Base-by-base conservation (phyloP, 2,888 invertebrate genomes). In the Drosophila gaucha region DNA sequence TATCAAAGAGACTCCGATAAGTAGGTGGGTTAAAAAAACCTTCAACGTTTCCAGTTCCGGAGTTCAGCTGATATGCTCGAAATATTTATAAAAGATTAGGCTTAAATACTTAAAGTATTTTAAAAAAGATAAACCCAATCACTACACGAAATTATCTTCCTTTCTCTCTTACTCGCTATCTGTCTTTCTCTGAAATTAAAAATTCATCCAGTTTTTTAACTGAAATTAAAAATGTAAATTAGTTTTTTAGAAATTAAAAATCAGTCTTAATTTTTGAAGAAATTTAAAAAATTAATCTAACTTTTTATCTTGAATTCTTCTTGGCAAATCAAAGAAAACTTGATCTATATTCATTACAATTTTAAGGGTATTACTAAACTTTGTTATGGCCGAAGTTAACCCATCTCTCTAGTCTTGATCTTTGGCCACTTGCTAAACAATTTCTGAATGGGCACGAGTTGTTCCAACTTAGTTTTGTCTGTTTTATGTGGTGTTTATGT, bases 401-500 rank as follows among this genome's bases (percentile, higher is more conserved):
- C n/a, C n/a, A n/a, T n/a, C n/a, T n/a, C n/a, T n/a, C n/a, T n/a
- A n/a, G n/a, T 12, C 18, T 4, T 28, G 18, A 44, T 62, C 39
- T 33, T 33, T 22, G 35, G 49, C 55, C 30, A 70, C 76, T 73
- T 73, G 75, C 71, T 47, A 66, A 65, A 50, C 59, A 56, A 54
- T 58, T 54, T 54, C n/a, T 59, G 68, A 72, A 52, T 67, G 49
- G 18, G n/a, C 43, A 43, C 52, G 51, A 56, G 43, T 43, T 35
- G 44, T 31, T 28, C 28, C 30, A 30, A 28, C 57, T 57, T 49
- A 26, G 39, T 43, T 31, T 16, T 6, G 56, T 63, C n/a, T n/a
- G 51, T 70, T 67, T 84, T 55, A 80, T 86, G 87, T 66, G 59
- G 67, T 77, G 86, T 80, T 80, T 80, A 86, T 74, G 74, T 71